Evolutionary conservation across 2,888 invertebrate species (phyloP), one percentile per base, ranked within the genome.

Genomic region (Halocaridina rubra): DNA sequence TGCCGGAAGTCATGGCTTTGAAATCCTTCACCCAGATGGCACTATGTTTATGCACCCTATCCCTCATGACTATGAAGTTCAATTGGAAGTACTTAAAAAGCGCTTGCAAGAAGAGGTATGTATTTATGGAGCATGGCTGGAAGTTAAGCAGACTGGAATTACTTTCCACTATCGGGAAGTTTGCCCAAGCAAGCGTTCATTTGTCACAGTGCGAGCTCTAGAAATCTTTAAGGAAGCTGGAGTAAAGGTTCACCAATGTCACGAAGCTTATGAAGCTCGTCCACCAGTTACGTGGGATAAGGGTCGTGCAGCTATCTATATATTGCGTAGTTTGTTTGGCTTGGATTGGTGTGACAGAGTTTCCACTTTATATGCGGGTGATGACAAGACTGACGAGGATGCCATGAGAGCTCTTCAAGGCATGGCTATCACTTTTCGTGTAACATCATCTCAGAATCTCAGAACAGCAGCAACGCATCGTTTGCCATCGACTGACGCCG

Each of bases 261-360:
- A 96, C 90, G 96, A 96, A 90, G 97, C 97, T 0, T 92, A 97
- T n/a, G 97, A 97, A 91, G 97, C 97, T 0, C 94, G 96, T 89
- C 97, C 97, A 4, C 97, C 96, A 0, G 96, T 97, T 0, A 94
- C 95, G 90, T 97, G 97, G 97, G 96, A 97, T 91, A 97, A 97
- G 91, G 96, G 95, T 88, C 94, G 96, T 59, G 97, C 97, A 10
- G 96, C 96, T 0, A 96, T 97, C 90, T 97, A 97, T 90, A 97
- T 97, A 89, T 91, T 97, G 86, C 93, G 97, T 86, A 97, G 96
- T 2, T 96, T 96, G 0, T 97, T 97, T 90, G 97, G 97, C 0
- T 93, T 97, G 24, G 97, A 97, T 91, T 97, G 97, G 97, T 95
- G 95, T 90, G 96, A 91, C 76, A 89, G 97, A 85, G 91, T 91